These are phyloP conservation scores for Pterophyllum scalare DNA, from an alignment of 2,113 vertebrate species.

Conservation along the genomic window DNA sequence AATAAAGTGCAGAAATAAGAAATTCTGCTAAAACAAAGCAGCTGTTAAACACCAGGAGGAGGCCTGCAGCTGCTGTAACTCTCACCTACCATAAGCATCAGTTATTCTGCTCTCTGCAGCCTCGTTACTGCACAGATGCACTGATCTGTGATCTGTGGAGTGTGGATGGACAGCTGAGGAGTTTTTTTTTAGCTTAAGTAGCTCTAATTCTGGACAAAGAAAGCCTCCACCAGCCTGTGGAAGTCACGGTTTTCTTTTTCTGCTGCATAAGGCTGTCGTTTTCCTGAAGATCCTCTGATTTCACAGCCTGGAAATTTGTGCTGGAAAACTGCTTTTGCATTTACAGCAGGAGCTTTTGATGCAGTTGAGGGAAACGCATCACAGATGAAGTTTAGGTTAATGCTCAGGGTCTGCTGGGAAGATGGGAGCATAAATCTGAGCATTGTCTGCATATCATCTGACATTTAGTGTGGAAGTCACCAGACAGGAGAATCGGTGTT, in stretches of 20 bases:
- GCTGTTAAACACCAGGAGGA: not conserved
- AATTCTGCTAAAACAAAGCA: not conserved
- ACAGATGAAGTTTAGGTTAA: not conserved
- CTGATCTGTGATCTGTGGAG: not conserved
- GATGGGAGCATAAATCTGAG: not conserved
- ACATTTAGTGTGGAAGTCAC: not conserved
- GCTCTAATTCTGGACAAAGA: not conserved
- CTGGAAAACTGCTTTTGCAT: not conserved
- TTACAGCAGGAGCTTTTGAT: not conserved
- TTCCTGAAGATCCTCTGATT: not conserved
- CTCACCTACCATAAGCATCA: not conserved
- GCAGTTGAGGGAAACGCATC: not conserved
- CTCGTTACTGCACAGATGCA: not conserved
- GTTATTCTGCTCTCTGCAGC: not conserved
- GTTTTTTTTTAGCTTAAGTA: not conserved
- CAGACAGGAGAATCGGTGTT: not conserved
- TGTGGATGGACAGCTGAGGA: not conserved
- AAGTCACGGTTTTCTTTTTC: not conserved
- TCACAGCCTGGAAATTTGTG: not conserved
- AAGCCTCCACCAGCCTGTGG: not conserved
- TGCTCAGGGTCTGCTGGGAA: not conserved
- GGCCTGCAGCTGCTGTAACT: not conserved
- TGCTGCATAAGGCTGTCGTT: not conserved
- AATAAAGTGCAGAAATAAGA: not conserved
- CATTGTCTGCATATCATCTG: not conserved